A percentile compares a stretch with the other conserved stretches of the same genome.
phyloP scores from a whole-genome alignment of 2,797 vertebrate genomes.

The Dryobates pubescens region DNA sequence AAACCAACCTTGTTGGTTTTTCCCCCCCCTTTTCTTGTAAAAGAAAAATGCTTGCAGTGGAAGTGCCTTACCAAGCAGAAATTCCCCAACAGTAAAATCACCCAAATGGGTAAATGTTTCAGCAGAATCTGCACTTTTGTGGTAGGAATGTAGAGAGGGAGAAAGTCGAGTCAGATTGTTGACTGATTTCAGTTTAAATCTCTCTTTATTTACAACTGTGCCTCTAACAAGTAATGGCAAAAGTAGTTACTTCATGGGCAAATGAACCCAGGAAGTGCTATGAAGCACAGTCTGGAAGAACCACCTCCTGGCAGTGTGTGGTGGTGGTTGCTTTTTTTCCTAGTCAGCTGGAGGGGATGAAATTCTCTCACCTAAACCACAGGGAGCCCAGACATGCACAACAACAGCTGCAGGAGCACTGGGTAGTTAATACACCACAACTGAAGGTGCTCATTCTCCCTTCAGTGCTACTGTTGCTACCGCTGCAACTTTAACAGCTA shows the following conservation, averaged over 20 bases:
- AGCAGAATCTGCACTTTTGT: neutral
- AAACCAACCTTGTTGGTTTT: neutral
- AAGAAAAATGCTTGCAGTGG: neutral
- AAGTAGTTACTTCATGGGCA: neutral
- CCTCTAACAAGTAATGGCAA: neutral
- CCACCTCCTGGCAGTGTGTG: neutral
- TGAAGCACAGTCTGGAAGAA: neutral
- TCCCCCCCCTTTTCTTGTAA: neutral
- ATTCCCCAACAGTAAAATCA: neutral
- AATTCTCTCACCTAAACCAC: neutral
- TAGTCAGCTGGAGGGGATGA: neutral
- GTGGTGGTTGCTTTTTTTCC: neutral
- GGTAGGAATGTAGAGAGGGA: neutral
- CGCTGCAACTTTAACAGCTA: neutral
- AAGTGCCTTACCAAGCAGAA: slow-evolving; percentile 12
- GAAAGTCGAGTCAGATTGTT: neutral
- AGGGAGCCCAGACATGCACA: neutral
- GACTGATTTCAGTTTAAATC: neutral
- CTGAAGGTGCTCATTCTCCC: neutral
- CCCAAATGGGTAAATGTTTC: neutral
- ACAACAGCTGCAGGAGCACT: neutral
- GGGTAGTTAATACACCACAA: neutral
- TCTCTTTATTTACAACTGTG: neutral
- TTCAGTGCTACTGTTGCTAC: neutral
- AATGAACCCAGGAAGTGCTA: neutral